phyloP scores from a whole-genome alignment of 2,888 invertebrate species.

The Leistus spinibarbis region DNA sequence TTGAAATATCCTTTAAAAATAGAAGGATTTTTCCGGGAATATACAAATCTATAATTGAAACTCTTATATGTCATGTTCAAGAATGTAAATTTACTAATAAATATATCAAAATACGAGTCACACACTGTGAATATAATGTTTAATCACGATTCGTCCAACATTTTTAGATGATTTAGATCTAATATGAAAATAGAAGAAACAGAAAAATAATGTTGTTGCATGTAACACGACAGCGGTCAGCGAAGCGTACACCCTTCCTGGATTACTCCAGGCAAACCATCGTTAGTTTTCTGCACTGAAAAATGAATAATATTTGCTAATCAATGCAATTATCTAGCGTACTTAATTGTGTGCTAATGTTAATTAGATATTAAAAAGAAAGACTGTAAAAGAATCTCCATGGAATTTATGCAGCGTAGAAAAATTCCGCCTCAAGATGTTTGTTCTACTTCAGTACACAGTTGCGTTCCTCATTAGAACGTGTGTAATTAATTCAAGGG shows the following conservation, averaged over 20 bases:
- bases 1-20: too few relatives aligned
- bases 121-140: neutral
- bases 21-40: too few relatives aligned
- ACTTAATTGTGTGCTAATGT: neutral
- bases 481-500: too few relatives aligned
- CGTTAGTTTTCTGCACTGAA: neutral
- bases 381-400: neutral
- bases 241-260: neutral
- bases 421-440: neutral
- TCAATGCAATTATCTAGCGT: neutral
- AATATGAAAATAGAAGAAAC: neutral
- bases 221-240: slow-evolving; percentile 21
- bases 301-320: neutral
- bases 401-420: neutral
- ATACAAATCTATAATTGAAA: too few relatives aligned
- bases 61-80: too few relatives aligned
- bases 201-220: slow-evolving; percentile 15
- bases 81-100: too few relatives aligned
- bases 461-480: neutral
- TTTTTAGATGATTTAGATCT: slow-evolving; percentile 1
- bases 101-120: neutral
- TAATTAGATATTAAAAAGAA: neutral
- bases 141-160: neutral
- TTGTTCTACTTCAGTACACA: neutral
- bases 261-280: slow-evolving; percentile 22